phyloP scores from a whole-genome alignment of 1,140 invertebrate genomes.

The Leptonema lineaticorne region DNA sequence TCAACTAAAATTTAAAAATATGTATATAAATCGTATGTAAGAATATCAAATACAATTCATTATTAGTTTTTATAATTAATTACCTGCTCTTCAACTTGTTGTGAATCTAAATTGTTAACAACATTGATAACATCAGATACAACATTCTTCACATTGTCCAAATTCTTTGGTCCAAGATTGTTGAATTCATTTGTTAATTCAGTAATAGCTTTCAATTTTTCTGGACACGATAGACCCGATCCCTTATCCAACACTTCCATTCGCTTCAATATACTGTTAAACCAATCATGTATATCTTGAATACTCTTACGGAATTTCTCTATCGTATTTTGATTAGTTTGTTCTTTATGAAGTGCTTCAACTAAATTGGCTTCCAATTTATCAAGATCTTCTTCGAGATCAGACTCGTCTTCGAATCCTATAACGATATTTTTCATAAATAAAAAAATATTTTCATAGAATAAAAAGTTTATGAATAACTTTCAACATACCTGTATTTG shows the following conservation, averaged over 20 bases:
- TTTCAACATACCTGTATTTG: slow-evolving; percentile 61
- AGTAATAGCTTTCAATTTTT: slow-evolving; percentile 72
- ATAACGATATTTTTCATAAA: neutral
- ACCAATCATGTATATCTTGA: slow-evolving; percentile 75
- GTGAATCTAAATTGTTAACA: slow-evolving; percentile 82
- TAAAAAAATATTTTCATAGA: neutral
- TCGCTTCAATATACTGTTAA: slow-evolving; percentile 75
- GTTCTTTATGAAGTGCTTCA: slow-evolving; percentile 74
- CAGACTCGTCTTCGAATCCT: slow-evolving; percentile 63
- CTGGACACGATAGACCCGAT: slow-evolving; percentile 75
- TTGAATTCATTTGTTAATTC: slow-evolving; percentile 71
- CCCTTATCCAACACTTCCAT: slow-evolving; percentile 81
- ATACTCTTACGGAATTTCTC: slow-evolving; percentile 76
- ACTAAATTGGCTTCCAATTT: slow-evolving; percentile 67
- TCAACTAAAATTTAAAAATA: slow-evolving; percentile 63
- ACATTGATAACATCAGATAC: slow-evolving; percentile 73
- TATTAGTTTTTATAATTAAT: too few species aligned
- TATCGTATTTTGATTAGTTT: slow-evolving; percentile 72
- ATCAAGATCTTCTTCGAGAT: slow-evolving; percentile 72
- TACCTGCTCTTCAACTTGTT: slow-evolving; percentile 86
- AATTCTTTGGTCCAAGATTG: slow-evolving; percentile 64
- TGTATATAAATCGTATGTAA: too few species aligned
- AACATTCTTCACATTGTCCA: slow-evolving; percentile 67
- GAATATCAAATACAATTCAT: slow-evolving; percentile 29
- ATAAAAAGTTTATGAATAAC: slow-evolving; percentile 30